Percentiles rank a stretch among this genome's conserved stretches.
Evolutionary conservation across 2,888 invertebrate genomes (phyloP).

Genomic region (Torymus auratus): DNA sequence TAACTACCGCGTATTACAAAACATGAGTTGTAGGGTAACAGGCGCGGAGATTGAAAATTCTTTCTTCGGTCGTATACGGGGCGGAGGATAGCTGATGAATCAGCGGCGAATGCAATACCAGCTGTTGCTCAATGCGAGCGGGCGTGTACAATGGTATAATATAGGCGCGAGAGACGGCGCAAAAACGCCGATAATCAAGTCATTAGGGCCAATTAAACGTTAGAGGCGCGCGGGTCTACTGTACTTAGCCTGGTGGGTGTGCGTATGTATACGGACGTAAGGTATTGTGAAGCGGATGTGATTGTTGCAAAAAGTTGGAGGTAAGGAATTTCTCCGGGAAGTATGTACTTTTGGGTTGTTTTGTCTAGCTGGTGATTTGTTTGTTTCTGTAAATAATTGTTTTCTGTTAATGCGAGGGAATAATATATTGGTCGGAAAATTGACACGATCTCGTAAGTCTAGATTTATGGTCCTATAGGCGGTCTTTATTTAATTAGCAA

Average conservation of each 20-base stretch:
- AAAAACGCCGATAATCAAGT: slow-evolving; percentile 50
- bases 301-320: neutral
- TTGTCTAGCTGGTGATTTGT: no score
- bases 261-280: neutral
- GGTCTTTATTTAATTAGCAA: no score
- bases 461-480: no score
- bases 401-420: no score
- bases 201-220: slow-evolving; percentile 48
- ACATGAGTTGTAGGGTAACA: neutral
- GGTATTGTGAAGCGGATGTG: slow-evolving; percentile 6
- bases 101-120: slow-evolving; percentile 14
- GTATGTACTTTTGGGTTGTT: no score
- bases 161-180: slow-evolving; percentile 1
- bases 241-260: slow-evolving; percentile 6
- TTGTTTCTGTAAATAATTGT: no score
- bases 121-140: slow-evolving; percentile 17
- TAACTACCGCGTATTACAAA: slow-evolving; percentile 3
- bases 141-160: neutral
- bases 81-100: slow-evolving; percentile 29
- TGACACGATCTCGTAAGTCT: no score
- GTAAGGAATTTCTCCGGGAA: no score
- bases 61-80: neutral
- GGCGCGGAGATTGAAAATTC: slow-evolving; percentile 7
- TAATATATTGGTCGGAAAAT: no score
- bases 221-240: neutral